Base-by-base conservation (phyloP, 2,797 vertebrate genomes). In the Acropternis orthonyx region DNA sequence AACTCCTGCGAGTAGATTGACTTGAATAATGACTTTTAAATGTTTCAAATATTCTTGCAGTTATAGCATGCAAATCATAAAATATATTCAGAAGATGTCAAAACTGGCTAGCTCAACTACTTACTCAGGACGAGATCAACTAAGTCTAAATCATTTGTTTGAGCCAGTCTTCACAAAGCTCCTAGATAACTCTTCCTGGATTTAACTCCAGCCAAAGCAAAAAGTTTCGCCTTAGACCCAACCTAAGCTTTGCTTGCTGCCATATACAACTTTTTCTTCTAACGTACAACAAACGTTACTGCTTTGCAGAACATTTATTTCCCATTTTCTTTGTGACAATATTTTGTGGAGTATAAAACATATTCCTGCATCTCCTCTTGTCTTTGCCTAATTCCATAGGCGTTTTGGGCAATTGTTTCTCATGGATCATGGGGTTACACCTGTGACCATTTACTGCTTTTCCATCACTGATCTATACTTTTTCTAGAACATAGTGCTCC, bases 201-300 rank as follows among this genome's bases (percentile, higher is more conserved):
- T 54, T 68, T 65, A 78, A 36, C 20, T 62, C 37, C 2, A 22
- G 39, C n/a, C 36, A 28, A 32, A 59, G 22, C 16, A 30, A 18
- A 24, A 51, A 71, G n/a, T 10, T 52, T 69, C 27, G 0, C 0
- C 12, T 75, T 75, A n/a, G 7, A 55, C 11, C 6, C 27, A 18
- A n/a, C 8, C 9, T 19, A 54, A 83, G 18, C 19, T 83, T 49
- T 63, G 68, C 30, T 65, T 61, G 46, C 21, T 46, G 24, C 37
- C 10, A 3, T 19, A 23, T 37, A 8, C 11, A 54, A 15, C 18
- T 44, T 9, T 32, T 67, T 52, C 26, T 68, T 73, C 34, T 43
- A 24, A 20, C n/a, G 62, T 41, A 23, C 6, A 52, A 3, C 2
- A 51, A 18, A 56, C 46, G 11, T 41, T 69, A 36, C 21, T n/a